Evolutionary conservation across 1,140 invertebrate species (phyloP).

Genomic region (Homalodisca vitripennis): DNA sequence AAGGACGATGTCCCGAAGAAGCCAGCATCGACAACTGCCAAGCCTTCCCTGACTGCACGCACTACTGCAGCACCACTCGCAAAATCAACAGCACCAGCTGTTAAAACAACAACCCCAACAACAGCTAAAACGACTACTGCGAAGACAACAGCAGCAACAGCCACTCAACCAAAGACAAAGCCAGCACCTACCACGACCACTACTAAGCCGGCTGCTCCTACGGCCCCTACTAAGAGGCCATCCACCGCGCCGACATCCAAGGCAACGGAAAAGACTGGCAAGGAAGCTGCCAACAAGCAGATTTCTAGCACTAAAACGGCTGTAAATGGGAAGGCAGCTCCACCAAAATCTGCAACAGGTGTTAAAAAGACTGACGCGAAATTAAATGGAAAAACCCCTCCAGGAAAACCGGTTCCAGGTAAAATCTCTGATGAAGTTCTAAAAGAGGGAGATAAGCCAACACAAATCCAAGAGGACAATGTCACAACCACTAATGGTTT

Average conservation of each 20-base stretch:
- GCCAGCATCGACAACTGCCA: neutral
- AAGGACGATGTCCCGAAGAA: conserved; percentile 19
- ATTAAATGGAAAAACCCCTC: conserved; percentile 2
- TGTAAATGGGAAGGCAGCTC: conserved; percentile 1
- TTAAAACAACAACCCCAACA: neutral
- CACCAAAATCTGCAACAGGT: neutral
- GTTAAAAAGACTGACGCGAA: conserved; percentile 19
- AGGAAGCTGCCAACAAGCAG: conserved; percentile 30
- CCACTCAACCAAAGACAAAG: conserved; percentile 1
- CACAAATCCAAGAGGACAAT: conserved; percentile 27
- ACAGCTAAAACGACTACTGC: neutral
- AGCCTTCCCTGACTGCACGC: neutral
- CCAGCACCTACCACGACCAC: neutral
- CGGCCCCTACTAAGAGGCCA: conserved; percentile 2
- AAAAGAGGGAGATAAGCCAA: conserved; percentile 3
- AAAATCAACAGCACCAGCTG: neutral
- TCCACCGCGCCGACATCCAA: neutral
- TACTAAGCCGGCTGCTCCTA: neutral
- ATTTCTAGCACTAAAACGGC: neutral
- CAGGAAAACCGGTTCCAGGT: conserved; percentile 18
- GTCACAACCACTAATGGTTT: conserved; percentile 36
- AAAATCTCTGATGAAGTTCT: conserved; percentile 5
- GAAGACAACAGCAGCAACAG: conserved; percentile 2
- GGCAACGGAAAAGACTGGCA: conserved; percentile 29
- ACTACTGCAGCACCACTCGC: conserved; percentile 20